Base-by-base conservation (phyloP, 2,113 vertebrate species). In the Rhabdomys dilectus region DNA sequence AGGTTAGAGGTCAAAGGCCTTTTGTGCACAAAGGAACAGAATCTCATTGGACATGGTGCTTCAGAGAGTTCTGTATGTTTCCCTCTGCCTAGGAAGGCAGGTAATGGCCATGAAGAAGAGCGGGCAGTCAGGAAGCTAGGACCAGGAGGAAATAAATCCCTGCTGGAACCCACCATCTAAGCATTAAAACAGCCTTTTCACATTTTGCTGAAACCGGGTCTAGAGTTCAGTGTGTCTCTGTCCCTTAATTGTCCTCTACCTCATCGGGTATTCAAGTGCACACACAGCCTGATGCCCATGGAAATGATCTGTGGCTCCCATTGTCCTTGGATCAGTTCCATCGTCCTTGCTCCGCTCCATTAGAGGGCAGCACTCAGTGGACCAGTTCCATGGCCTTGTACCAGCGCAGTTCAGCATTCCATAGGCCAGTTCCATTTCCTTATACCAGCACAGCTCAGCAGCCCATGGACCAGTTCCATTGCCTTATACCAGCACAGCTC, bases 171-270 rank as follows among this genome's bases (percentile, higher is more conserved):
- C 70, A 42, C 36, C 31, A 31, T 84, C 31, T 36, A 36, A 48
- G 72, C 16, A 60, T 10, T 45, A 22, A 31, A 73, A 45, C 7
- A 7, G 26, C 8, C 26, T 36, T 36, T 36, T 13, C 81, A 42
- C 29, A 17, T 22, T 66, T n/a, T 34, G 11, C 26, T 51, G 53
- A 60, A 51, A 34, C 22, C 34, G 51, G 39, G 22, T 10, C 82
- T 48, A 42, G 0, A n/a, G 31, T 9, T 12, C 36, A 51, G 1
- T 0, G 7, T 3, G 26, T 36, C 31, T n/a, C 31, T 36, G n/a
- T 48, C 56, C 34, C 60, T 53, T 3, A 42, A 10, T 31, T 39
- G 42, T 31, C 56, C 76, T 42, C 66, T 16, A 0, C 4, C 58
- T 11, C 66, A 7, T 39, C 6, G 21, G 13, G 56, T 6, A 34